Base-by-base conservation (phyloP, 2,797 vertebrate genomes). In the Petrocephalus sullivani region DNA sequence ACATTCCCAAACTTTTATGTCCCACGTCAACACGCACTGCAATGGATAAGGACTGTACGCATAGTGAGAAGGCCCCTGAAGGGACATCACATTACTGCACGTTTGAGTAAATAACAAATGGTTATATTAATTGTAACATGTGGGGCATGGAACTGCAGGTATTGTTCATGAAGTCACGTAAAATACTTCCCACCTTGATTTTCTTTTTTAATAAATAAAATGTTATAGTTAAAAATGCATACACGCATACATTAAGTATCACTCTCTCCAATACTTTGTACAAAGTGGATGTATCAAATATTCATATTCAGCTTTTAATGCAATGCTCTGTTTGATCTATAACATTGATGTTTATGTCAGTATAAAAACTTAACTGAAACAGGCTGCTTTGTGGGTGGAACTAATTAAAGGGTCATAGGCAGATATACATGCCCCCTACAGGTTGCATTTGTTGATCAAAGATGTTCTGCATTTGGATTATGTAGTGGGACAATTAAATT, bases 381-480 rank as follows among this genome's bases (percentile, higher is more conserved):
- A 86, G 54, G 33, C 53, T 28, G 8, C 2, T 4, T 56, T 46
- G 14, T 60, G 33, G 33, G 84, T 58, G 28, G 28, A 23, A 57
- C 33, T 86, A 86, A 86, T 21, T 58, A 57, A 86, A n/a, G 53
- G 84, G 84, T 86, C 56, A n/a, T 8, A 57, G 84, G 54, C 16
- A 16, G 84, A 12, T 54, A 85, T 23, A 60, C 84, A 56, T 14
- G 12, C 3, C 33, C 53, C 16, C 84, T 85, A 16, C 4, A 9
- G 84, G 33, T 28, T 14, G 37, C 53, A 41, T 56, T 85, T 23
- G 1, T 41, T 85, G 84, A 57, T 57, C 54, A 85, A 57, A 54
- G 4, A 37, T n/a, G 56, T 37, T 58, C 16, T 0, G 14, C 53
- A 37, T 86, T 60, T 86, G 54, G 56, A 9, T 10, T 58, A 57